phyloP scores from a whole-genome alignment of 1,140 invertebrate species.

The Orussus abietinus region DNA sequence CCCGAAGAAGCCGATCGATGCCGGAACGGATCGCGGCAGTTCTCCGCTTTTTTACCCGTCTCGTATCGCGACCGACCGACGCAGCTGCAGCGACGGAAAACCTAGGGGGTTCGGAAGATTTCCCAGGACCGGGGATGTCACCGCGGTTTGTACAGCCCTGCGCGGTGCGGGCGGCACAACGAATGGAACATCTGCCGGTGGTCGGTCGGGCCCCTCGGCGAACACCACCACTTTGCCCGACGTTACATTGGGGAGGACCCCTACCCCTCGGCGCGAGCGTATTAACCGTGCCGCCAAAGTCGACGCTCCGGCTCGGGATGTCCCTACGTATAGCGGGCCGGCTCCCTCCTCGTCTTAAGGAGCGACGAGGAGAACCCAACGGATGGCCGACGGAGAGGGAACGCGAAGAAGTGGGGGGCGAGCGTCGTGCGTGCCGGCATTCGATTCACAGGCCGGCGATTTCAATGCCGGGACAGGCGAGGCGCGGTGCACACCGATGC shows the following conservation, averaged over 20 bases:
- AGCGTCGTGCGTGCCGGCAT: conserved; percentile 26
- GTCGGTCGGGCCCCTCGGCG: conserved; percentile 31
- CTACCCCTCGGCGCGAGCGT: conserved; percentile 10
- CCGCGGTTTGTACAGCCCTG: conserved; percentile 40
- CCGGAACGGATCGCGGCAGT: too few relatives aligned
- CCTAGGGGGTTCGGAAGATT: too few relatives aligned
- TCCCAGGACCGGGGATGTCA: not conserved
- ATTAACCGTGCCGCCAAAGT: conserved; percentile 24
- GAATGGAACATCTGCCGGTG: conserved; percentile 52
- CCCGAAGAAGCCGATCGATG: too few relatives aligned
- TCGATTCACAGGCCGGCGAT: conserved; percentile 24
- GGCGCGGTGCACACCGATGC: not conserved
- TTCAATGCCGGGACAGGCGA: conserved; percentile 1
- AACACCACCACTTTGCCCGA: conserved; percentile 33
- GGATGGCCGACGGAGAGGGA: not conserved
- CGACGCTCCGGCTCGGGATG: conserved; percentile 8
- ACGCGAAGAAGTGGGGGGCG: not conserved
- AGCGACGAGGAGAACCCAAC: too few relatives aligned
- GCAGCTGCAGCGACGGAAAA: too few relatives aligned
- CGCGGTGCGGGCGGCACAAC: conserved; percentile 36
- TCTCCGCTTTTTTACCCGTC: too few relatives aligned
- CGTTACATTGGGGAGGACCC: conserved; percentile 20
- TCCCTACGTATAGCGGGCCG: not conserved
- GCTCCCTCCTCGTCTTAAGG: not conserved
- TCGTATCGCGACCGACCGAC: too few relatives aligned